Evolutionary conservation across 2,113 vertebrate genomes (phyloP).

Genomic region (Ictidomys tridecemlineatus): DNA sequence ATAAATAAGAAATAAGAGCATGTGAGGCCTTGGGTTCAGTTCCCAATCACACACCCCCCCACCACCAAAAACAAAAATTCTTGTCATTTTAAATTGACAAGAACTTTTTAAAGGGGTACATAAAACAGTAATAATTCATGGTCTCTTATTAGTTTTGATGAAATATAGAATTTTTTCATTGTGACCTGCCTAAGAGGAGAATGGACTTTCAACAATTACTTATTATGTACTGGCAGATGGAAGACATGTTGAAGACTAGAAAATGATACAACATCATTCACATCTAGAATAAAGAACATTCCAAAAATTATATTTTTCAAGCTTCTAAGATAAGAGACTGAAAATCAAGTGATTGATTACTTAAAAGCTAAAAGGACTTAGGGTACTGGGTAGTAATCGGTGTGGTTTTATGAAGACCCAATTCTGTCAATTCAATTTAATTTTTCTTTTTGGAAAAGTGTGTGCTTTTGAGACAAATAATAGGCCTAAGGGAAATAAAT

Average conservation of each 20-base stretch:
- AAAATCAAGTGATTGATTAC: conserved; percentile 69
- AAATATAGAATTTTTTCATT: not conserved
- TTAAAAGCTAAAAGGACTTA: conserved; percentile 63
- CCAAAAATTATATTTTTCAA: conserved; percentile 41
- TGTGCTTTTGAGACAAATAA: conserved; percentile 57
- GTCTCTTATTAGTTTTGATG: not conserved
- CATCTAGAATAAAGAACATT: not conserved
- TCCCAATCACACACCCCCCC: no score
- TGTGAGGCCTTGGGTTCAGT: not conserved
- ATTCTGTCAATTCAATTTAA: conserved; percentile 50
- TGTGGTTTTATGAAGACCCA: conserved; percentile 61
- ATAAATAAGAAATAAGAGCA: not conserved
- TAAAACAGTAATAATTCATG: conserved; percentile 25
- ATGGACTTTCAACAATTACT: not conserved
- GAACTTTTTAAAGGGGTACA: not conserved
- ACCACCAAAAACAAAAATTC: no score
- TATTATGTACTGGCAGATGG: not conserved
- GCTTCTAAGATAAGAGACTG: conserved; percentile 46
- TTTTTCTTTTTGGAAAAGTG: conserved; percentile 62
- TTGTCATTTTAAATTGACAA: not conserved
- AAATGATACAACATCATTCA: not conserved
- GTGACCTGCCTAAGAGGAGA: not conserved
- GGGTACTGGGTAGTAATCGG: conserved; percentile 35
- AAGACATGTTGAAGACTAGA: not conserved
- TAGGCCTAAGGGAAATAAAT: conserved; percentile 50